A percentile compares a stretch with the other conserved stretches of the same genome.
These are phyloP conservation scores for Dendrolimus punctatus DNA, from an alignment of 1,140 invertebrate genomes.

Conservation along the genomic window DNA sequence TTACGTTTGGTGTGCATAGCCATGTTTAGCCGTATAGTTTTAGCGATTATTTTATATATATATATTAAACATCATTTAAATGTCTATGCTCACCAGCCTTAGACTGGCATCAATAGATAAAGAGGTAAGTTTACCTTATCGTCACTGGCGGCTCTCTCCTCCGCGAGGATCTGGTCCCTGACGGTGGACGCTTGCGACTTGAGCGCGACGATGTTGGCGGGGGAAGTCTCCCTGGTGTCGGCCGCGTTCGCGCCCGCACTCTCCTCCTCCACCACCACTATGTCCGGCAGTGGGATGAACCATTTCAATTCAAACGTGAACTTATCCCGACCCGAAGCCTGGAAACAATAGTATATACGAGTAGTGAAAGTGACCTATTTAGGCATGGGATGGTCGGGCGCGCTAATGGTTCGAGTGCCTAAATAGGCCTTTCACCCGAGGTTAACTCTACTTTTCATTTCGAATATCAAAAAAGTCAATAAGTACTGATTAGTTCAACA, in stretches of 20 bases:
- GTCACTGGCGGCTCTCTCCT: conserved; percentile 79
- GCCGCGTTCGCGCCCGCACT: conserved; percentile 75
- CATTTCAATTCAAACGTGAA: conserved; percentile 95
- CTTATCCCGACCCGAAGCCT: conserved; percentile 87
- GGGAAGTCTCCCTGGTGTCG: conserved; percentile 81
- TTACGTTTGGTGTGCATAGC: no score
- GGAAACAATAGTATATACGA: neutral
- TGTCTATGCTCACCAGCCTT: no score
- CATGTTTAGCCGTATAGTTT: no score
- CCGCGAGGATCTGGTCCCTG: conserved; percentile 85
- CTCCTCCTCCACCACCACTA: conserved; percentile 79
- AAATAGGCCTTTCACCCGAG: no score
- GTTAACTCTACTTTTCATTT: no score
- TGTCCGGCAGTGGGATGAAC: conserved; percentile 89
- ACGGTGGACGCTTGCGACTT: conserved; percentile 90
- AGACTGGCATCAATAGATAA: no score
- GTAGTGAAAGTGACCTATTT: neutral
- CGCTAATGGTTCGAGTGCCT: no score
- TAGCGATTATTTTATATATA: no score
- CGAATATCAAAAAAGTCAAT: no score
- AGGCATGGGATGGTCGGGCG: no score
- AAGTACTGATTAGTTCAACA: conserved; percentile 3
- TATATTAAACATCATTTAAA: no score
- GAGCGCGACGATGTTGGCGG: conserved; percentile 86
- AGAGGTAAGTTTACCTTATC: conserved; percentile 59